Conservation (phyloP, 2,113 vertebrate species). For the Archilochus colubris region DNA sequence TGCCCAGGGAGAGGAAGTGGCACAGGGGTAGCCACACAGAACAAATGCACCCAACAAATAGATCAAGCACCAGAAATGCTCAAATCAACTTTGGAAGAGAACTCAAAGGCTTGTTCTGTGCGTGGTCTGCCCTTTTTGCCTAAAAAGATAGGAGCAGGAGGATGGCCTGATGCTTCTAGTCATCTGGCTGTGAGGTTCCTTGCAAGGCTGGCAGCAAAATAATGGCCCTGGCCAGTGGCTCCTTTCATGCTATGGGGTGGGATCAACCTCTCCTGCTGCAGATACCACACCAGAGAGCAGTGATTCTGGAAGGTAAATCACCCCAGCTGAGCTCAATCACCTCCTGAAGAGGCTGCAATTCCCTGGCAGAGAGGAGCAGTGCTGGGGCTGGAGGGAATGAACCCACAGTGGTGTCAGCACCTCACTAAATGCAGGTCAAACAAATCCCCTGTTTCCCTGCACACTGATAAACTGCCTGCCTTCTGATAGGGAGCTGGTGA, state of each 20-base stretch:
- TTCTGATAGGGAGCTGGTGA: rapidly evolving
- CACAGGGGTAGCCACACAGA: background rate
- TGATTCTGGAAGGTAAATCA: background rate
- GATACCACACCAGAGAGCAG: background rate
- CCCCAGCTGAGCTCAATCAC: background rate
- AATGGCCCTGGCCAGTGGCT: background rate
- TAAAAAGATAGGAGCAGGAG: background rate
- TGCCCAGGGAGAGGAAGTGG: background rate
- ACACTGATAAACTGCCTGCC: rapidly evolving
- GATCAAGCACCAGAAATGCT: background rate
- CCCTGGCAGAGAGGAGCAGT: background rate
- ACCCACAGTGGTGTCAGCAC: rapidly evolving
- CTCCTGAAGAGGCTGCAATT: background rate
- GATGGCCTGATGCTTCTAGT: background rate
- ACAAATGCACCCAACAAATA: background rate
- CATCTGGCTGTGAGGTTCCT: background rate
- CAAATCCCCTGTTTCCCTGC: background rate
- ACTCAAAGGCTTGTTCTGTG: background rate
- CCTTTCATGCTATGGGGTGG: rapidly evolving
- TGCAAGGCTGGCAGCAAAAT: background rate
- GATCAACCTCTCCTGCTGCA: background rate
- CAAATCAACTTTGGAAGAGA: background rate
- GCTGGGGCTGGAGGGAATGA: background rate
- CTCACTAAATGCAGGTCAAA: background rate
- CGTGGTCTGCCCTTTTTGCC: background rate